Evolutionary conservation across 2,797 vertebrate genomes (phyloP).

Genomic region (Mastacembelus armatus): DNA sequence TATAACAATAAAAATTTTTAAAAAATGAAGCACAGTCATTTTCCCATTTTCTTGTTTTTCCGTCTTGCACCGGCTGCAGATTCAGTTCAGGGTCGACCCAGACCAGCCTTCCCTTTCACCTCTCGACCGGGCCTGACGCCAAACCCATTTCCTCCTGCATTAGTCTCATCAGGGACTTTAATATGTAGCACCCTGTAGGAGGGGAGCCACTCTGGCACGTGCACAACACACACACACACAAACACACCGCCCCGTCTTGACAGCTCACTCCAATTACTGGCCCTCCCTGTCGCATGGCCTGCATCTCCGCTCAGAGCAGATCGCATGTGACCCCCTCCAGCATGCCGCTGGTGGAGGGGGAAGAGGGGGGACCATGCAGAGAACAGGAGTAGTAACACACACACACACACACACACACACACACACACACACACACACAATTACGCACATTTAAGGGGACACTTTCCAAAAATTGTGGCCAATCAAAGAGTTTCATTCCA

Average conservation of each 20-base stretch:
- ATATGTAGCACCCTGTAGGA: slow-evolving; percentile 76
- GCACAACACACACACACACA: slow-evolving; percentile 45
- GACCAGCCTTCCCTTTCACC: slow-evolving; percentile 62
- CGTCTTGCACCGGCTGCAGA: background rate
- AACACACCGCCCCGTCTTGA: slow-evolving; percentile 69
- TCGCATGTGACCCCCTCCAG: slow-evolving; percentile 72
- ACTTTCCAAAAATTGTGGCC: slow-evolving; percentile 45
- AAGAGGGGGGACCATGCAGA: slow-evolving; percentile 15
- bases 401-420: slow-evolving; percentile 21
- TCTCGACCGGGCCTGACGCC: slow-evolving; percentile 54
- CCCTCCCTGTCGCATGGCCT: slow-evolving; percentile 73
- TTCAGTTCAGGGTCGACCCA: slow-evolving; percentile 29
- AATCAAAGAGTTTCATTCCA: slow-evolving; percentile 58
- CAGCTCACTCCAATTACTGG: slow-evolving; percentile 82
- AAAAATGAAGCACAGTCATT: background rate
- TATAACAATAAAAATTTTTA: slow-evolving; percentile 7
- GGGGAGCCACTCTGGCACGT: slow-evolving; percentile 71
- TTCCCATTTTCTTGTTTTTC: too few species aligned
- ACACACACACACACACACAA: slow-evolving; percentile 17
- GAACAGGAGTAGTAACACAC: slow-evolving; percentile 21
- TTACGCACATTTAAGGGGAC: slow-evolving; percentile 37
- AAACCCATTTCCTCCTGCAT: slow-evolving; percentile 79
- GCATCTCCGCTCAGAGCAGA: slow-evolving; percentile 71
- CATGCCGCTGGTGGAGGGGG: slow-evolving; percentile 67
- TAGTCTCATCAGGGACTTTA: slow-evolving; percentile 82